Conservation (phyloP, 2,797 vertebrate genomes). For the Coccyzus lansbergi region DNA sequence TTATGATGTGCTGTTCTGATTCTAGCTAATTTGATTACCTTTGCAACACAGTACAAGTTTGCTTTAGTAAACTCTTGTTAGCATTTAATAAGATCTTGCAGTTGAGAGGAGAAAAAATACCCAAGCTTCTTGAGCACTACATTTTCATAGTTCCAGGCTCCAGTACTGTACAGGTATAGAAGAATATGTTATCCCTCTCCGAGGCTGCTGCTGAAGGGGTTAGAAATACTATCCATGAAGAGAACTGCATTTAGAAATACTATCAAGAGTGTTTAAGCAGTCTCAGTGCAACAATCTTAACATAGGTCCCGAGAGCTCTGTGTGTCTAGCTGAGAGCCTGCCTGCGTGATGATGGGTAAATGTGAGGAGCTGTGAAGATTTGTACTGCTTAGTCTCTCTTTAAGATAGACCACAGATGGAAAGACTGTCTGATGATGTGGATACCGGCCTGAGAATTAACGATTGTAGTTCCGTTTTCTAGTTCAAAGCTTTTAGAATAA, state of each 20-base stretch:
- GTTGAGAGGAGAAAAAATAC: neutral
- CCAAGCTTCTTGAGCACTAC: neutral
- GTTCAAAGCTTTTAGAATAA: neutral
- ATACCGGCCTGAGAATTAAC: neutral
- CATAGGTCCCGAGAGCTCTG: neutral
- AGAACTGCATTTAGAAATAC: neutral
- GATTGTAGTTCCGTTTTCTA: neutral
- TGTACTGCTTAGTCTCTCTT: neutral
- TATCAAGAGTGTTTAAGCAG: neutral
- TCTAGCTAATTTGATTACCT: slow-evolving; percentile 63
- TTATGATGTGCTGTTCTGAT: slow-evolving; percentile 58
- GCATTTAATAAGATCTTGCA: slow-evolving; percentile 13
- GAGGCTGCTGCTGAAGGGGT: neutral
- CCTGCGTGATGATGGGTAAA: neutral
- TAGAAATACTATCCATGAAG: neutral
- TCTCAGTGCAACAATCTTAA: neutral
- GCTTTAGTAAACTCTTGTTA: slow-evolving; percentile 38
- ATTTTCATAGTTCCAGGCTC: neutral
- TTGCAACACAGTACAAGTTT: slow-evolving; percentile 47
- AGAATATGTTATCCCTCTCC: neutral
- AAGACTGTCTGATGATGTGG: neutral
- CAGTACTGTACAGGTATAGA: neutral
- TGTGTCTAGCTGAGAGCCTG: neutral
- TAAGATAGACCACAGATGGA: neutral
- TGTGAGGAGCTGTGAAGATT: neutral